Base-by-base conservation (phyloP, 2,113 vertebrate genomes). In the Columba janthina region DNA sequence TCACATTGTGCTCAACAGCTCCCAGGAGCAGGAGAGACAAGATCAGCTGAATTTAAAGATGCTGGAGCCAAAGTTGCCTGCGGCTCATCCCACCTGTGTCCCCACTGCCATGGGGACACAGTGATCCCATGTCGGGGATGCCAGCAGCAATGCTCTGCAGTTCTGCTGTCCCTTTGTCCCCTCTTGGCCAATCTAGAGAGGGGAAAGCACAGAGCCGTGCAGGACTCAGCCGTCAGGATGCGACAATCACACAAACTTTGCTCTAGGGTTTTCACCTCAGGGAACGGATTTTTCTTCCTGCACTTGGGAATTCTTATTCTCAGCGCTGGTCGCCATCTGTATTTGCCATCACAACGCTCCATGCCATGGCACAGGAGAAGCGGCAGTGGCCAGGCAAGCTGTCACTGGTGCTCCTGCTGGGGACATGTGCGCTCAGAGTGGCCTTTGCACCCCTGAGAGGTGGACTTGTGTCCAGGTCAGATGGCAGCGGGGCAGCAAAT, bases 41-140 rank as follows among this genome's bases (percentile, higher is more conserved):
- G 12, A 46, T 5, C 69, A 20, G 40, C 8, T 38, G 51, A 31
- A 72, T 62, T 29, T 69, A 29, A 84, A 69, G 44, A 14, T 26
- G 42, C 31, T 60, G 54, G 31, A 64, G 58, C 10, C 64, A 65
- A 69, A 78, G 26, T 4, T 81, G 21, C 7, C 57, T 1, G 1
- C n/a, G 42, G 51, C 6, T 71, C 29, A 74, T 13, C 46, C 66
- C 5, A 5, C 11, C 29, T 2, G 0, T 25, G 12, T 29, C 31
- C 38, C 20, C 34, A 15, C 31, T 32, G 50, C 18, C 36, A n/a
- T 1, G 1, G n/a, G 38, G 10, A 69, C 4, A 0, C 3, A 1
- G 71, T 9, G 36, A 36, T n/a, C 19, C 69, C 0, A 0, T 12
- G 38, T 17, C 5, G 1, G 75, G 38, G n/a, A 36, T 54, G 54